Base-by-base conservation (phyloP, 2,113 vertebrate genomes). In the Psittacula cyanocephala region DNA sequence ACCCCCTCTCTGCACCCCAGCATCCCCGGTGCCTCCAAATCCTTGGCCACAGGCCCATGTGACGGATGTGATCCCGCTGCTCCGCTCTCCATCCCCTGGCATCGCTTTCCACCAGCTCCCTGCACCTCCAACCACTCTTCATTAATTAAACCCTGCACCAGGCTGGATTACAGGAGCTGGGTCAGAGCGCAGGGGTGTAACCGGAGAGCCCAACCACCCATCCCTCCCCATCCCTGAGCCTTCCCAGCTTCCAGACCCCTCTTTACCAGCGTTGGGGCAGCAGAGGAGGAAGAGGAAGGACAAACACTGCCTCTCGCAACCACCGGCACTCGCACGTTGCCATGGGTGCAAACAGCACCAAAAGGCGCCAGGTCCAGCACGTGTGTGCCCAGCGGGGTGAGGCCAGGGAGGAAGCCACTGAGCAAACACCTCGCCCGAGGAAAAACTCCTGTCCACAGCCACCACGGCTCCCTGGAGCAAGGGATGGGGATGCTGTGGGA, bases 301-400 rank as follows among this genome's bases (percentile, higher is more conserved):
- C 19, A 11, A 17, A 1, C 13, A 4, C 20, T 0, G 6, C 37
- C 27, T 77, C 65, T 31, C 7, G 37, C 77, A 37, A 13, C 1
- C 12, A 13, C 64, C 17, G n/a, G 37, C 16, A 37, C 83, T 77
- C 33, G 8, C 44, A 9, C 1, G 95, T 94, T 95, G 94, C 95
- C 94, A 97, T 75, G 93, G 95, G 93, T 0, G 84, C 96, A 13
- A 3, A 29, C 35, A 63, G 72, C 78, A 57, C 20, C 29, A 6
- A 47, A 57, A 37, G 91, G 22, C 9, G 8, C 52, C 16, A 4
- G 23, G n/a, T 28, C 83, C 29, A 57, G 70, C 35, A 22, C 25
- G 81, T 88, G 93, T 91, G 92, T 77, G 92, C 91, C 16, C 1
- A 93, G 92, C 17, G 23, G 96, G 94, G 91, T 5, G 95, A 95